phyloP scores from a whole-genome alignment of 2,113 vertebrate species.

The Paedocypris sp. region DNA sequence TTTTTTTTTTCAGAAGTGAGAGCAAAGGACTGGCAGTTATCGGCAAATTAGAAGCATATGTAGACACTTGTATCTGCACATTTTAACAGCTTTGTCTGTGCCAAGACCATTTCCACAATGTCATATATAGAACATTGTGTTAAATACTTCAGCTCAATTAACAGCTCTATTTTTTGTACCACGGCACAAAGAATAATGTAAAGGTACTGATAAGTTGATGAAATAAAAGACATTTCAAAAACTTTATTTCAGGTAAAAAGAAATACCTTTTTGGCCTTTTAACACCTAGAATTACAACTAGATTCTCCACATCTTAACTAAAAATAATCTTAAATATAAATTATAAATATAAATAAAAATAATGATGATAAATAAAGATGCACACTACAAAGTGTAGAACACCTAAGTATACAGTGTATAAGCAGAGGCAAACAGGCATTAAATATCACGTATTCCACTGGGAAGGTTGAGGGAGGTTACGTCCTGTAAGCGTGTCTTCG shows the following conservation, averaged over 20 bases:
- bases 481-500: neutral
- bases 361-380: too few relatives aligned
- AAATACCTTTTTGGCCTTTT: too few relatives aligned
- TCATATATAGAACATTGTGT: slow-evolving; percentile 17
- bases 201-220: slow-evolving; percentile 49
- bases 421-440: neutral
- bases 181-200: slow-evolving; percentile 50
- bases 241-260: too few relatives aligned
- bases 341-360: neutral
- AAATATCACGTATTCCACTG: slow-evolving; percentile 32
- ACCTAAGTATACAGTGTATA: neutral
- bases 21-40: slow-evolving; percentile 56
- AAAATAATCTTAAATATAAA: too few relatives aligned
- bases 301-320: too few relatives aligned
- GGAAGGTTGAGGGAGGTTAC: slow-evolving; percentile 8
- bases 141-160: slow-evolving; percentile 55
- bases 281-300: too few relatives aligned
- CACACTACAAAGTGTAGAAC: too few relatives aligned
- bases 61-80: slow-evolving; percentile 45
- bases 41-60: slow-evolving; percentile 54
- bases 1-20: slow-evolving; percentile 33
- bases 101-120: slow-evolving; percentile 27
- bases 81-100: slow-evolving; percentile 45
- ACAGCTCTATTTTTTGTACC: slow-evolving; percentile 47
- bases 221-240: slow-evolving; percentile 52